A percentile compares a stretch with the other conserved stretches of the same genome.
These are phyloP conservation scores for Pseudachorutes palmiensis DNA, from an alignment of 1,140 invertebrate genomes.

Conservation along the genomic window DNA sequence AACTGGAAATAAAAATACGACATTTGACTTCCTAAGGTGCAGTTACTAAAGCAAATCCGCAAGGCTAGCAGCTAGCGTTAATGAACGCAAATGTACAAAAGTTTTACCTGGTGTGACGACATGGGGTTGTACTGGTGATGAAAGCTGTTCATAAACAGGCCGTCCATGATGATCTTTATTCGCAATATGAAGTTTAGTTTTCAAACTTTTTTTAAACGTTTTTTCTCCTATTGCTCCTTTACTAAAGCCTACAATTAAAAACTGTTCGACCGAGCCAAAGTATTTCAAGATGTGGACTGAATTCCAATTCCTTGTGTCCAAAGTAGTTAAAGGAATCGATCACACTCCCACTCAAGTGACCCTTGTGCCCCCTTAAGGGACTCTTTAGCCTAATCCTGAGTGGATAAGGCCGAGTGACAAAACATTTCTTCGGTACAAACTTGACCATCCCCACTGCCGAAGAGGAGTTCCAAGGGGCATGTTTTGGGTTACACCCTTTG, in stretches of 20 bases:
- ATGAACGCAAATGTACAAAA: not conserved
- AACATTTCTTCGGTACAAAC: conserved; percentile 5
- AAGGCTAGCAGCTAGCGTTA: not conserved
- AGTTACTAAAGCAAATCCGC: not conserved
- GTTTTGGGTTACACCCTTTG: conserved; percentile 38
- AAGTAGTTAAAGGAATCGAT: not conserved
- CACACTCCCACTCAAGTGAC: not conserved
- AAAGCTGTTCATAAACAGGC: conserved; percentile 34
- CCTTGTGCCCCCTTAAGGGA: conserved; percentile 6
- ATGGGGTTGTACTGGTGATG: conserved; percentile 32
- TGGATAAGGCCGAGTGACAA: not conserved
- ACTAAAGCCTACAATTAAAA: not conserved
- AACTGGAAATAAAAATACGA: not conserved
- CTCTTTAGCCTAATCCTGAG: not conserved
- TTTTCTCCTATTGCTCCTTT: not conserved
- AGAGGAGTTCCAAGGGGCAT: conserved; percentile 24
- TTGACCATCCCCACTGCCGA: conserved; percentile 1
- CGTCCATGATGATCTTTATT: conserved; percentile 28
- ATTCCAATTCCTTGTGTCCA: not conserved
- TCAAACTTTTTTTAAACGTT: too few relatives aligned
- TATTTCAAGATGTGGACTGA: not conserved
- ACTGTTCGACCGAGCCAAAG: not conserved
- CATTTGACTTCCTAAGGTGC: not conserved
- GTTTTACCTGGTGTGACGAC: conserved; percentile 31
- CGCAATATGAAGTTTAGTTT: too few relatives aligned